Conservation (phyloP, 1,140 invertebrate species). For the Rhyzopertha dominica region DNA sequence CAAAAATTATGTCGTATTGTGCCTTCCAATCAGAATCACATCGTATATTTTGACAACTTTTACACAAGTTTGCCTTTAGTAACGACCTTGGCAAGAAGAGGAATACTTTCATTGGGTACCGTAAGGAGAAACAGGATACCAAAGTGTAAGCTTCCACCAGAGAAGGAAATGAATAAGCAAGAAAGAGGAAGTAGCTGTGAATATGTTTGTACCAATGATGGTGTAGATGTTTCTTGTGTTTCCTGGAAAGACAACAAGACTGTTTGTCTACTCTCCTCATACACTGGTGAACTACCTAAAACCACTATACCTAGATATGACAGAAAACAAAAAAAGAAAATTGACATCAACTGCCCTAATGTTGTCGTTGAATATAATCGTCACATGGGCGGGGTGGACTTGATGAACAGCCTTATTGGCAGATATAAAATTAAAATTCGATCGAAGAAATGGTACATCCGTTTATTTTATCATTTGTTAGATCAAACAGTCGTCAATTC, state of each 20-base stretch:
- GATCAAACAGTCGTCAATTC: conserved; percentile 37
- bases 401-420: conserved; percentile 44
- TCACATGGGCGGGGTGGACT: conserved; percentile 48
- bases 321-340: conserved; percentile 14
- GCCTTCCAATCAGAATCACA: conserved; percentile 14
- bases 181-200: conserved; percentile 13
- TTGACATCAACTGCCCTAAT: conserved; percentile 15
- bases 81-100: conserved; percentile 21
- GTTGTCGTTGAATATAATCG: conserved; percentile 15
- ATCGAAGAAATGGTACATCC: conserved; percentile 44
- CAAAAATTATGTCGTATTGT: conserved; percentile 9
- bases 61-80: conserved; percentile 21
- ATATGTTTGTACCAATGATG: conserved; percentile 44
- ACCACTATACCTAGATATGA: conserved; percentile 15
- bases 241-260: conserved; percentile 24
- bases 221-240: conserved; percentile 16
- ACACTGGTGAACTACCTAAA: conserved; percentile 11
- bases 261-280: conserved; percentile 18
- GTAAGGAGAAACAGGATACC: conserved; percentile 24
- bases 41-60: conserved; percentile 20
- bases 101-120: conserved; percentile 25
- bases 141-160: conserved; percentile 23
- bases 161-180: conserved; percentile 19
- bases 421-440: conserved; percentile 44
- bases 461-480: conserved; percentile 47